phyloP scores from a whole-genome alignment of 2,888 invertebrate species.

The Metallyticus violacea region DNA sequence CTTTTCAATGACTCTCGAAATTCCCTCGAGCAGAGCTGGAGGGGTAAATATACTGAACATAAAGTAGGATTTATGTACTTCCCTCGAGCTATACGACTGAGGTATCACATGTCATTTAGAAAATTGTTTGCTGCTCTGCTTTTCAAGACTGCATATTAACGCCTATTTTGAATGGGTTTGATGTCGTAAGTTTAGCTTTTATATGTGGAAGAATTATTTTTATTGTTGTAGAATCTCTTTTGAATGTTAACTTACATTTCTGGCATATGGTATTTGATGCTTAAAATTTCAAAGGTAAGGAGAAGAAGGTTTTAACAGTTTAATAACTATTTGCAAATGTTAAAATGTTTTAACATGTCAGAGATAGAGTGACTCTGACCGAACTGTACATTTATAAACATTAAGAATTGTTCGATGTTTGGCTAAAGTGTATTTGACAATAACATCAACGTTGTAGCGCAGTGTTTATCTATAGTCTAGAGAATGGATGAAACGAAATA shows the following conservation, averaged over 20 bases:
- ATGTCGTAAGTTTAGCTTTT: not conserved
- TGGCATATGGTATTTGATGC: not conserved
- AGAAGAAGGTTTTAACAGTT: not conserved
- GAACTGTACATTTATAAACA: not conserved
- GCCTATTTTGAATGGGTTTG: too few species aligned
- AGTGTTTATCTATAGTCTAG: not conserved
- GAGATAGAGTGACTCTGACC: too few species aligned
- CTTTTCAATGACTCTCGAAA: not conserved
- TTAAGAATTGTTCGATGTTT: not conserved
- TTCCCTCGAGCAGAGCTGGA: not conserved
- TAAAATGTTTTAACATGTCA: too few species aligned
- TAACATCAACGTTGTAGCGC: not conserved
- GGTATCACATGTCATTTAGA: not conserved
- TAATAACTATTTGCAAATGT: not conserved
- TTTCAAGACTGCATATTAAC: not conserved
- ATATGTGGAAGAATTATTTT: not conserved
- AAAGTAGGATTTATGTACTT: not conserved
- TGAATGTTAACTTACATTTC: not conserved
- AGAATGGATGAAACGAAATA: too few species aligned
- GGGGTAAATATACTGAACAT: not conserved
- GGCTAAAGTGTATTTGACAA: not conserved
- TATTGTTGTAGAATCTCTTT: not conserved
- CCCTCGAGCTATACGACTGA: not conserved
- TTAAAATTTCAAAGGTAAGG: not conserved
- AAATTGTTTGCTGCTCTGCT: not conserved